A percentile compares a stretch with the other conserved stretches of the same genome.
phyloP scores from a whole-genome alignment of 2,113 vertebrate species.

The Brachypodius melanocephalos region DNA sequence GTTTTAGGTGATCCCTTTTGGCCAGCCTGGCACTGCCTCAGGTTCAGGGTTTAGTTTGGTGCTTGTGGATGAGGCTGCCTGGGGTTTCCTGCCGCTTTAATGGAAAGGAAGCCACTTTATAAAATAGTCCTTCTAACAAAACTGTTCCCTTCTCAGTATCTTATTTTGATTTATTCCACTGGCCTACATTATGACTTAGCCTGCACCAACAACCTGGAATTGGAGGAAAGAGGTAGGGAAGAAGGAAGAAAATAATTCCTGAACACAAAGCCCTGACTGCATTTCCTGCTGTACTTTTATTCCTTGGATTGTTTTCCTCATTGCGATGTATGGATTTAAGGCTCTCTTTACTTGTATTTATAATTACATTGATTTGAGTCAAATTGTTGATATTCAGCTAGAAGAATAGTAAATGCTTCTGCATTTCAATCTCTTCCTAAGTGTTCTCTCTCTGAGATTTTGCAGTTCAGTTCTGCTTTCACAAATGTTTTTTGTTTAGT shows the following conservation, averaged over 20 bases:
- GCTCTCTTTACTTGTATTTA: background rate
- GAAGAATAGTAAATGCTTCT: background rate
- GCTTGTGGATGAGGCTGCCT: background rate
- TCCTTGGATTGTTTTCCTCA: background rate
- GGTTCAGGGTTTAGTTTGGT: background rate
- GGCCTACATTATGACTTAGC: background rate
- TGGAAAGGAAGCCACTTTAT: background rate
- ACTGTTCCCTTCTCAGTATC: background rate
- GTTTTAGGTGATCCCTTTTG: background rate
- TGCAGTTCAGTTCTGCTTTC: background rate
- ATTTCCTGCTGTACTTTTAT: background rate
- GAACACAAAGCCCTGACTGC: background rate
- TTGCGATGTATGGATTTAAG: background rate
- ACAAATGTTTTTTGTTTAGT: background rate
- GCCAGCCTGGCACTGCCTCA: fast-evolving
- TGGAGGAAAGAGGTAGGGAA: background rate
- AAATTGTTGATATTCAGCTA: background rate
- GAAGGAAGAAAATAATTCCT: background rate
- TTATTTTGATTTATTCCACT: background rate
- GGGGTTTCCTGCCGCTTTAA: background rate
- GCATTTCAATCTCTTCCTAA: background rate
- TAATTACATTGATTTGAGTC: background rate
- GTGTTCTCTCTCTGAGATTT: background rate
- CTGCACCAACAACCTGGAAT: background rate
- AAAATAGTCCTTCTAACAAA: background rate